Evolutionary conservation across 2,888 invertebrate species (phyloP).

Genomic region (Nebria brevicollis): DNA sequence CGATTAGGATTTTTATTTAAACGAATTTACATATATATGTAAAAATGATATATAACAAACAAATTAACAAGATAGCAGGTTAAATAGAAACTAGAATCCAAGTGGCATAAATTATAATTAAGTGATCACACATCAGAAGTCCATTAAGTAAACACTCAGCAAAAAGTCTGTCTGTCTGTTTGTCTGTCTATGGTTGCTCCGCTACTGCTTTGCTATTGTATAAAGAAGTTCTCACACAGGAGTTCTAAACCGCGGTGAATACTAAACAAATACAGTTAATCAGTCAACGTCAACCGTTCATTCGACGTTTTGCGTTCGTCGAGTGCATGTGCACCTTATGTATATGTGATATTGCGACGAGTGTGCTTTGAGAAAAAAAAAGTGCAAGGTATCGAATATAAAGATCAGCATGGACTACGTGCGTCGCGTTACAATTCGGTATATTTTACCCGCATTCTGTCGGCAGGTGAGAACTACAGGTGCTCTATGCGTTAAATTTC

Average conservation of each 20-base stretch:
- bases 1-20: not conserved
- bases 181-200: not conserved
- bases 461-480: too few species aligned
- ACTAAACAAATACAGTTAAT: conserved; percentile 37
- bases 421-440: not conserved
- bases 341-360: conserved; percentile 6
- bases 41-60: not conserved
- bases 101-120: conserved; percentile 32
- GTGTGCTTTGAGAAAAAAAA: conserved; percentile 5
- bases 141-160: conserved; percentile 9
- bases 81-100: not conserved
- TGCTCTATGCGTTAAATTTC: too few species aligned
- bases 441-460: not conserved
- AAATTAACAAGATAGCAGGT: not conserved
- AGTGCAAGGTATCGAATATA: conserved; percentile 24
- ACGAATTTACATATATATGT: not conserved
- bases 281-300: conserved; percentile 13
- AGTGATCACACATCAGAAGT: conserved; percentile 25
- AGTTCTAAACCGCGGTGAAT: conserved; percentile 31
- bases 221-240: conserved; percentile 25
- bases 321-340: not conserved
- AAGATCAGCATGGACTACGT: conserved; percentile 25
- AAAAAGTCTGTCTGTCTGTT: conserved; percentile 7
- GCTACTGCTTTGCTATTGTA: not conserved
- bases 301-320: conserved; percentile 3